phyloP scores from a whole-genome alignment of 2,113 vertebrate genomes.

The Coregonus clupeaformis region DNA sequence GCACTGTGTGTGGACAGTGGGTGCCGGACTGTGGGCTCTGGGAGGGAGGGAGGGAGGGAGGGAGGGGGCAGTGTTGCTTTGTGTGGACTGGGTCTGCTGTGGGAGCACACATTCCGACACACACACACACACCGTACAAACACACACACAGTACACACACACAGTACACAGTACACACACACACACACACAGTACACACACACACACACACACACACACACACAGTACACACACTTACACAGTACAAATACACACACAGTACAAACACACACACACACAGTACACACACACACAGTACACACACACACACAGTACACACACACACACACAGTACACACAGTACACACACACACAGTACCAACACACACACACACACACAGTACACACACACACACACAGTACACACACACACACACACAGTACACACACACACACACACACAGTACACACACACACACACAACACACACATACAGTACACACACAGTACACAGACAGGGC shows the following conservation, averaged over 20 bases:
- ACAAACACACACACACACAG: too few relatives aligned
- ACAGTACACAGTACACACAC: neutral
- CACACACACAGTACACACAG: neutral
- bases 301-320: neutral
- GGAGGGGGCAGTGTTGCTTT: neutral
- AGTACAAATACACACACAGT: too few relatives aligned
- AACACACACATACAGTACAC: neutral
- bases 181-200: neutral
- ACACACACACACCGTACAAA: neutral
- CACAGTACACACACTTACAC: neutral
- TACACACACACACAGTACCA: too few relatives aligned
- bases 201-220: neutral
- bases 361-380: too few relatives aligned
- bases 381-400: neutral
- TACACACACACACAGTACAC: neutral
- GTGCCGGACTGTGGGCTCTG: constrained; percentile 1
- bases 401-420: too few relatives aligned
- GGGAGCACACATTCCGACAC: neutral
- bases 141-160: neutral
- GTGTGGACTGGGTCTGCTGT: neutral
- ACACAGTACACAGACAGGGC: too few relatives aligned
- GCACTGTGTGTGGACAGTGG: neutral
- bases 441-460: neutral
- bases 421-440: neutral
- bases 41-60: constrained; percentile 51